Percentiles rank a stretch among this genome's conserved stretches.
Conservation (phyloP, 2,888 invertebrate species). For the Archaeoteleia sp. region DNA sequence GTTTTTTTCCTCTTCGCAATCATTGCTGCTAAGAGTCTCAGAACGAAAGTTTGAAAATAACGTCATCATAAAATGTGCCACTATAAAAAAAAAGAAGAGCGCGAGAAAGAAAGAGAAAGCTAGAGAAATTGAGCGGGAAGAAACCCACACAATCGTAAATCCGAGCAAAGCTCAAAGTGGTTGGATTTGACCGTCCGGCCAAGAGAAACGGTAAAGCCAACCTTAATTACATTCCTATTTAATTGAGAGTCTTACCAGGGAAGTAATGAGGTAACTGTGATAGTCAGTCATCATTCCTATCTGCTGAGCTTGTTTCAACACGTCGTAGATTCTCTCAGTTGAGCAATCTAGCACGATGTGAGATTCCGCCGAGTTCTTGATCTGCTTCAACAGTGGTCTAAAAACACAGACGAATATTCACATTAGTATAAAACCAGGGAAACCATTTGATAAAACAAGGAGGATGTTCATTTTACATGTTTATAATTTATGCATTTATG, state of each 20-base stretch:
- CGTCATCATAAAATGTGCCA: too few species aligned
- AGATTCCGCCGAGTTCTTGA: slow-evolving; percentile 93
- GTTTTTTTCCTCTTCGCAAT: too few species aligned
- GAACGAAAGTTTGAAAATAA: too few species aligned
- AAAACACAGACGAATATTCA: too few species aligned
- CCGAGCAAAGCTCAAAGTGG: slow-evolving; percentile 2
- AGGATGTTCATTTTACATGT: too few species aligned
- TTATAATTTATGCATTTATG: too few species aligned
- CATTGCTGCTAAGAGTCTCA: too few species aligned
- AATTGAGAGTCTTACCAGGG: slow-evolving; percentile 80
- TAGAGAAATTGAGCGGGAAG: neutral
- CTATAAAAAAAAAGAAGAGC: neutral
- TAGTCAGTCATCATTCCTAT: slow-evolving; percentile 98
- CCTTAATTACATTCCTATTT: slow-evolving; percentile 54
- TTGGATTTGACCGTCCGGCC: neutral
- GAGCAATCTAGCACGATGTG: slow-evolving; percentile 94
- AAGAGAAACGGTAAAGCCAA: slow-evolving; percentile 12
- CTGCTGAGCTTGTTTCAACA: slow-evolving; percentile 94
- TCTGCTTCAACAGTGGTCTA: slow-evolving; percentile 92
- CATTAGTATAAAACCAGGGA: too few species aligned
- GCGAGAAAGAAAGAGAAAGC: neutral
- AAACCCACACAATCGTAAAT: neutral
- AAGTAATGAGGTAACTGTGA: slow-evolving; percentile 94
- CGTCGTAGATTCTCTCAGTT: slow-evolving; percentile 89
- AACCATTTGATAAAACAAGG: too few species aligned